Base-by-base conservation (phyloP, 2,113 vertebrate species). In the Reinhardtius hippoglossoides region DNA sequence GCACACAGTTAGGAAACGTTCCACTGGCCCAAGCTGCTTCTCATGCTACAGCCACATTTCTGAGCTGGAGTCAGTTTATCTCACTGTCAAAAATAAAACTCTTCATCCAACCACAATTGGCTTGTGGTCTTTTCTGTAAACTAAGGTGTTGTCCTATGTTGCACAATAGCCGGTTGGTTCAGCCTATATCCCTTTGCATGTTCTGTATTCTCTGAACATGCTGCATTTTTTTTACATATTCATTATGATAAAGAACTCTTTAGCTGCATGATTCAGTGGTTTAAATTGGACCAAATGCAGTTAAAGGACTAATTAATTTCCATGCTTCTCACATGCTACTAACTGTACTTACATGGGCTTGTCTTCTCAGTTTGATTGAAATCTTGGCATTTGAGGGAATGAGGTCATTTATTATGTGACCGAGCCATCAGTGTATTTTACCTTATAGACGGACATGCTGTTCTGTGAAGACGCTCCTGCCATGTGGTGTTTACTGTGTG, bases 281-380 rank as follows among this genome's bases (percentile, higher is more conserved):
- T 44, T 16, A 0, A 50, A 55, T 76, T 61, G 37, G n/a, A 71
- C 18, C 4, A 6, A 18, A 58, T 31, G 24, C 27, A 74, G 4
- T 42, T 18, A 40, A 62, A 31, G 56, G 13, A 16, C 1, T 27
- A 18, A 67, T 42, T 42, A 13, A 31, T 31, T 31, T 1, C 31
- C 31, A 31, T 31, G 5, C 31, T 42, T 42, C 3, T 42, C 62
- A 0, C 14, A 62, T 23, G 9, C 3, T 12, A 9, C 52, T 54
- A 0, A 20, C 52, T 12, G 52, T 12, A 56, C 21, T 56, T 12
- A 24, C 55, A 24, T 14, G 35, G 35, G 35, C 35, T 37, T 37
- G 26, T 67, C 21, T 1, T 57, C 59, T 62, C 15, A 24, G 21
- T 67, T 57, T 57, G 60, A 71, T 1, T 48, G 65, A 77, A 52